Evolutionary conservation across 2,113 vertebrate species (phyloP).

Genomic region (Lamprologus speciosus): DNA sequence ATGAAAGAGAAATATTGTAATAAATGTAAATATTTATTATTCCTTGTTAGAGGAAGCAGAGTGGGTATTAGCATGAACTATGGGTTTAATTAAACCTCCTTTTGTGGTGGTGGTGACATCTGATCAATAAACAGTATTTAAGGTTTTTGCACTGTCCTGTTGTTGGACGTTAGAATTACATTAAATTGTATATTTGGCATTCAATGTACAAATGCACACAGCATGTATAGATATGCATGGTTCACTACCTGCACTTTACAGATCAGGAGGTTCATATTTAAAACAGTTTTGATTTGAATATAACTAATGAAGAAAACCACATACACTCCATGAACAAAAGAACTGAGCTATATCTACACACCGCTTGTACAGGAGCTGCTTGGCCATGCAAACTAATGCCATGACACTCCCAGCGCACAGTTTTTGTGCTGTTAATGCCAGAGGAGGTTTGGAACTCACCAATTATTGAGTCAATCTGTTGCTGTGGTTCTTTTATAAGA

Average conservation of each 20-base stretch:
- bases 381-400: background rate
- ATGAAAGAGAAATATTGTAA: background rate
- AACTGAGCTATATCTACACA: background rate
- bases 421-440: background rate
- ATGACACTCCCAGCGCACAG: background rate
- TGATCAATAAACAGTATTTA: constrained; percentile 31
- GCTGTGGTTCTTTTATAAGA: background rate
- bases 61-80: background rate
- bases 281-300: background rate
- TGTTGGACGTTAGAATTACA: background rate
- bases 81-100: constrained; percentile 13
- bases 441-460: background rate
- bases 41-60: background rate
- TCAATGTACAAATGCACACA: background rate
- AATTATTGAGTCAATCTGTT: background rate
- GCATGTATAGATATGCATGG: background rate
- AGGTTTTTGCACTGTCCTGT: background rate
- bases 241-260: background rate
- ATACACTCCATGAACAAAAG: background rate
- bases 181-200: background rate
- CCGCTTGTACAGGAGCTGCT: background rate
- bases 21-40: background rate
- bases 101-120: background rate
- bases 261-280: background rate
- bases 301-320: background rate